A percentile compares a stretch with the other conserved stretches of the same genome.
phyloP scores from a whole-genome alignment of 2,113 vertebrate species.

The Perca schrenkii region DNA sequence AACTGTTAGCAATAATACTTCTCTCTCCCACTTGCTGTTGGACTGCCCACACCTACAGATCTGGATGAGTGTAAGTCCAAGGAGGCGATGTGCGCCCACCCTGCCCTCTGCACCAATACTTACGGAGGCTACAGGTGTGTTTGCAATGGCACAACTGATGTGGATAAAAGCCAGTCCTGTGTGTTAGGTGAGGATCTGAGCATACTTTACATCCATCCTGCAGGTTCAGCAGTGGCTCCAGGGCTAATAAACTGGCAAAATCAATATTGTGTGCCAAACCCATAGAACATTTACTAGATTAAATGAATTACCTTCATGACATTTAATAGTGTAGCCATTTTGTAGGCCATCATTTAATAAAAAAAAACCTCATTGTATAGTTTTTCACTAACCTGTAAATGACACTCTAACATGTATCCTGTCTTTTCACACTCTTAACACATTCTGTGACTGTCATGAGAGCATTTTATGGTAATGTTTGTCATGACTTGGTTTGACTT shows the following conservation, averaged over 20 bases:
- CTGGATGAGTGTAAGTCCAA: constrained; percentile 83
- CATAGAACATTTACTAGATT: neutral
- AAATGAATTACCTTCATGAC: neutral
- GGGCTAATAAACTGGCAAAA: neutral
- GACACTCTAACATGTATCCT: neutral
- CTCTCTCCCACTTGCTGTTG: constrained; percentile 14
- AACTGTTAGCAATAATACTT: neutral
- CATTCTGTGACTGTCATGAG: neutral
- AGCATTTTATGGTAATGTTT: neutral
- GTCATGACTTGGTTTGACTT: neutral
- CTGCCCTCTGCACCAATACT: constrained; percentile 85
- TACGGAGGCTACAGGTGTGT: constrained; percentile 87
- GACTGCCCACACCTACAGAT: constrained; percentile 71
- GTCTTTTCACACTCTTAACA: neutral
- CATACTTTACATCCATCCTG: neutral
- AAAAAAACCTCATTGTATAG: neutral
- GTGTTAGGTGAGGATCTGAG: constrained; percentile 71
- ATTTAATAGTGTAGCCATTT: neutral
- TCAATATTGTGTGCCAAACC: neutral
- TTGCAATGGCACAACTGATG: constrained; percentile 82
- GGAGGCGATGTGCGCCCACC: constrained; percentile 69
- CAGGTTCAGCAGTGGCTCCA: neutral
- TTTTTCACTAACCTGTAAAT: neutral
- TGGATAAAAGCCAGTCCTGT: constrained; percentile 80
- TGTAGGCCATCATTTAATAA: neutral